Evolutionary conservation across 2,888 invertebrate species (phyloP).

Genomic region (Syrista parreyssii): DNA sequence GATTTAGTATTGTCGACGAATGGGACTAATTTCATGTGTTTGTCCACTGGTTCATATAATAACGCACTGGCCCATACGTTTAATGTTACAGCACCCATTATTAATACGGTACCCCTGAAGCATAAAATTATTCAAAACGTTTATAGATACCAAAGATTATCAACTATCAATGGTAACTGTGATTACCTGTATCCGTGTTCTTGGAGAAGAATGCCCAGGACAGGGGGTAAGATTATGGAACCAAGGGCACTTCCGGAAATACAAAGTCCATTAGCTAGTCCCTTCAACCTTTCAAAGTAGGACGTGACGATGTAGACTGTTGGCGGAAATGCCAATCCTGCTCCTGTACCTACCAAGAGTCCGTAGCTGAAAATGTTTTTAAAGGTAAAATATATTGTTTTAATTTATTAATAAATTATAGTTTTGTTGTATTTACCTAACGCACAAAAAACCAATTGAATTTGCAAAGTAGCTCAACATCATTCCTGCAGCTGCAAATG

Average conservation of each 20-base stretch:
- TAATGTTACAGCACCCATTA: conserved; percentile 84
- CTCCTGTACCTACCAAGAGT: conserved; percentile 84
- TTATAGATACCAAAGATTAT: no score
- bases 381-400: conserved; percentile 9
- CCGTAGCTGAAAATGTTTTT: conserved; percentile 75
- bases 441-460: conserved; percentile 81
- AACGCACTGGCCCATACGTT: conserved; percentile 88
- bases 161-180: no score
- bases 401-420: not conserved
- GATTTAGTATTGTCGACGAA: conserved; percentile 62
- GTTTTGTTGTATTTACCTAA: conserved; percentile 71
- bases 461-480: conserved; percentile 84
- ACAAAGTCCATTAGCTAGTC: conserved; percentile 88
- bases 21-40: conserved; percentile 74
- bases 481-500: conserved; percentile 86
- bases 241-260: conserved; percentile 90
- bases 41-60: conserved; percentile 86
- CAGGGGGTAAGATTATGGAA: conserved; percentile 85
- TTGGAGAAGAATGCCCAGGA: conserved; percentile 77
- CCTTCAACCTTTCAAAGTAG: conserved; percentile 82
- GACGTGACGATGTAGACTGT: conserved; percentile 91
- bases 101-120: conserved; percentile 80
- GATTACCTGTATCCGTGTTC: conserved; percentile 80
- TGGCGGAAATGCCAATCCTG: conserved; percentile 87
- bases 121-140: conserved; percentile 12